Base-by-base conservation (phyloP, 2,797 vertebrate genomes). In the Fundulus diaphanus region DNA sequence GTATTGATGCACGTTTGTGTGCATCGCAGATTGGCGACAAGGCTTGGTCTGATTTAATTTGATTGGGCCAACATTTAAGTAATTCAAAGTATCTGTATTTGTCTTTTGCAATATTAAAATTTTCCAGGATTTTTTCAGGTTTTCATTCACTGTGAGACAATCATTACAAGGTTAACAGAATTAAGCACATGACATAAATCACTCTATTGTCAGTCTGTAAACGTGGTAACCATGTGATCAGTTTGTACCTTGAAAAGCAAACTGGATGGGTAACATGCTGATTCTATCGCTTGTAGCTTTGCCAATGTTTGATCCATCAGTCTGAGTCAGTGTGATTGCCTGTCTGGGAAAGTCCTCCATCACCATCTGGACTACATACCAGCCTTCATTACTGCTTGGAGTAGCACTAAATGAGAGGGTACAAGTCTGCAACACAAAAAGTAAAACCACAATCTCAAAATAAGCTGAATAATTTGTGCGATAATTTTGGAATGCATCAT, bases 331-430 rank as follows among this genome's bases (percentile, higher is more conserved):
- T 5, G 1, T 76, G 70, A 90, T 79, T 0, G 3, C 46, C 69
- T 85, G 52, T 0, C 1, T 44, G 51, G 87, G 87, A 20, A 89
- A 87, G 73, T 90, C 90, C 80, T 91, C 82, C 85, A 91, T 82
- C 70, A 84, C 56, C 57, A 87, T 29, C 74, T 85, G 82, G 1
- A 90, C 74, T 0, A 1, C 70, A 7, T 89, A 85, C 0, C 6
- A 0, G 1, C 73, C 80, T 51, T 46, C 16, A 27, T 3, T 3
- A 16, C 0, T 42, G 69, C 46, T 35, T 0, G 0, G 37, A 46
- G 33, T 84, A 15, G 69, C 13, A 18, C 2, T 66, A 77, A 84
- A 84, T 11, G 74, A 78, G 29, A 87, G 27, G 0, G 44, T 42
- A 12, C 87, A 88, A 18, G 74, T 71, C 88, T 90, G 73, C 11